Evolutionary conservation across 2,888 invertebrate species (phyloP), one percentile per base, ranked within the genome.

Genomic region (Galeruca laticollis): DNA sequence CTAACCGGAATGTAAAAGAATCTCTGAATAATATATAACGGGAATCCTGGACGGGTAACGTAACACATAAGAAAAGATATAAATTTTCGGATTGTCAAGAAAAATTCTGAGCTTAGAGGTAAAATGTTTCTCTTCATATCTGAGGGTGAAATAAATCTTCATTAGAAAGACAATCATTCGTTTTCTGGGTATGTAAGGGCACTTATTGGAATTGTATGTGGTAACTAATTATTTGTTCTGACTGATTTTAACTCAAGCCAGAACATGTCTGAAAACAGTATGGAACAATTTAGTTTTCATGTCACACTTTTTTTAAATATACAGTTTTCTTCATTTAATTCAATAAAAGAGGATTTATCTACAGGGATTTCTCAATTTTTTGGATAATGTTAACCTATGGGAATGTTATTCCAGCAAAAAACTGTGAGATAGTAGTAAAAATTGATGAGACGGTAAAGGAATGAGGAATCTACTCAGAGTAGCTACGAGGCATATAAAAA

Each of bases 31-130:
- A 82, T 78, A 82, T 82, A 82, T 80, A 77, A 76, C 73, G 75
- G 72, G 70, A 77, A 80, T 82, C 79, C 80, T 81, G 79, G 78
- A 81, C 78, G 79, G 77, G 73, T 78, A 76, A 78, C 80, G 78
- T 78, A 77, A 31, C 74, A 77, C 76, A 73, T 75, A 77, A 79
- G 80, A 80, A 79, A 76, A 77, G 77, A 77, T 78, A 82, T 83
- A 82, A 81, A 82, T 82, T 82, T 77, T 77, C 79, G 76, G 80
- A 82, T 83, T 83, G 83, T 81, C 81, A 80, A 78, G 81, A 79
- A 79, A 81, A 80, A 81, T 82, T 82, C 81, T 80, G 77, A 79
- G 79, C 79, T 81, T 77, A 75, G 77, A 80, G 75, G 76, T 77
- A 79, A 81, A 80, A 78, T 77, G 79, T 77, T 79, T 78, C 78